Percentiles rank a stretch among this genome's conserved stretches.
These are phyloP conservation scores for Atta texana DNA, from an alignment of 1,140 invertebrate species.

Conservation along the genomic window DNA sequence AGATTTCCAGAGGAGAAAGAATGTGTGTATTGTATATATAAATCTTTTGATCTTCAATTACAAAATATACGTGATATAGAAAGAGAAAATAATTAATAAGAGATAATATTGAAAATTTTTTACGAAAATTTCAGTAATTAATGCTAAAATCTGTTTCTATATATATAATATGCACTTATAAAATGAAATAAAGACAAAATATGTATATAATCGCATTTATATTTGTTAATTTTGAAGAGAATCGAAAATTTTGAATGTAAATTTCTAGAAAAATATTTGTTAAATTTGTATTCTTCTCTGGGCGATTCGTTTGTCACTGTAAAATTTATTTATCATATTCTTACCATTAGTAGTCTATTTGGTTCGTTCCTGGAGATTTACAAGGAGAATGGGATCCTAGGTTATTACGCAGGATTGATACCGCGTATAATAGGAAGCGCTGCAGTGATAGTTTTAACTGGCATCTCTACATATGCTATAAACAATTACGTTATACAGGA, in stretches of 20 bases:
- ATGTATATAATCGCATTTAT: not conserved
- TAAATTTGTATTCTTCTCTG: slow-evolving; percentile 6
- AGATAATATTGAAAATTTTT: not conserved
- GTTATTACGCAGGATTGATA: slow-evolving; percentile 94
- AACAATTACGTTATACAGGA: slow-evolving; percentile 93
- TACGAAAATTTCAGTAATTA: not conserved
- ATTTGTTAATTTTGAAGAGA: slow-evolving; percentile 10
- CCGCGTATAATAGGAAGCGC: slow-evolving; percentile 94
- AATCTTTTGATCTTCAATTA: not conserved
- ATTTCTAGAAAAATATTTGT: not conserved
- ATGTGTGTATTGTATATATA: too few species aligned
- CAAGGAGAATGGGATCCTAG: slow-evolving; percentile 92
- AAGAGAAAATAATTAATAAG: not conserved
- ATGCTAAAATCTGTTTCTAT: not conserved
- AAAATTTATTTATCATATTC: slow-evolving; percentile 16
- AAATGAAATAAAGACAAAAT: not conserved
- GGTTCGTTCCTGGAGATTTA: slow-evolving; percentile 93
- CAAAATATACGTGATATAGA: not conserved
- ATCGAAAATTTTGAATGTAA: not conserved
- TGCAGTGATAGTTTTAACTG: slow-evolving; percentile 90
- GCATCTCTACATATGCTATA: slow-evolving; percentile 91
- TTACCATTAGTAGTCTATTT: slow-evolving; percentile 88
- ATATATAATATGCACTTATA: not conserved
- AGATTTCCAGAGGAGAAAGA: not conserved
- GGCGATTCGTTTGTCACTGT: not conserved